A percentile compares a stretch with the other conserved stretches of the same genome.
These are phyloP conservation scores for Lochmaea crataegi DNA, from an alignment of 2,888 invertebrate genomes.

Conservation along the genomic window DNA sequence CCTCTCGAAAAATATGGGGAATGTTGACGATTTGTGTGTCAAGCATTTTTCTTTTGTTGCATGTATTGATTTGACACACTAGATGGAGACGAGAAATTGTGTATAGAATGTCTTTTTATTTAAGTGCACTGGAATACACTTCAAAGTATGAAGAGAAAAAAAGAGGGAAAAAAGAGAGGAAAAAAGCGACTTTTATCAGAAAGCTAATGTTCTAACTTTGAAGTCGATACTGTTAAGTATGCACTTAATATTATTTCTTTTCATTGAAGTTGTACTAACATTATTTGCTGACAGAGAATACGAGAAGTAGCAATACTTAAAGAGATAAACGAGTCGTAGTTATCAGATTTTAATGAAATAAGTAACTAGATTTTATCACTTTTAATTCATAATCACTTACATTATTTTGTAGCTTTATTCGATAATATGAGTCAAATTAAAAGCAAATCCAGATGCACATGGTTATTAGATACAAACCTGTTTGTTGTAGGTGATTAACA, in stretches of 20 bases:
- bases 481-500: too few species aligned
- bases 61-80: conserved; percentile 31
- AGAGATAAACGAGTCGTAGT: neutral
- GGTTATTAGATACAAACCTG: too few species aligned
- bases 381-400: neutral
- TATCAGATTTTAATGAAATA: neutral
- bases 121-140: conserved; percentile 15
- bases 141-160: conserved; percentile 1
- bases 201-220: conserved; percentile 9
- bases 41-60: conserved; percentile 31
- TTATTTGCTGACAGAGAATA: conserved; percentile 5
- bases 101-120: conserved; percentile 36
- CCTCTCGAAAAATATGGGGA: conserved; percentile 18
- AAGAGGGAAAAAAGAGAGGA: neutral
- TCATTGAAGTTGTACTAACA: neutral
- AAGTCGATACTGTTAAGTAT: conserved; percentile 7
- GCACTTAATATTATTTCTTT: neutral
- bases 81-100: conserved; percentile 28
- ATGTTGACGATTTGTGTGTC: conserved; percentile 28
- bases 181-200: conserved; percentile 8
- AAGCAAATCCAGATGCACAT: too few species aligned
- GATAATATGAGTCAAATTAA: too few species aligned
- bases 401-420: neutral
- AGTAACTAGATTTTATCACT: neutral
- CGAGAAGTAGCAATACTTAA: neutral